These are phyloP conservation scores for Cisticola juncidis DNA, from an alignment of 2,113 vertebrate species.

Conservation along the genomic window DNA sequence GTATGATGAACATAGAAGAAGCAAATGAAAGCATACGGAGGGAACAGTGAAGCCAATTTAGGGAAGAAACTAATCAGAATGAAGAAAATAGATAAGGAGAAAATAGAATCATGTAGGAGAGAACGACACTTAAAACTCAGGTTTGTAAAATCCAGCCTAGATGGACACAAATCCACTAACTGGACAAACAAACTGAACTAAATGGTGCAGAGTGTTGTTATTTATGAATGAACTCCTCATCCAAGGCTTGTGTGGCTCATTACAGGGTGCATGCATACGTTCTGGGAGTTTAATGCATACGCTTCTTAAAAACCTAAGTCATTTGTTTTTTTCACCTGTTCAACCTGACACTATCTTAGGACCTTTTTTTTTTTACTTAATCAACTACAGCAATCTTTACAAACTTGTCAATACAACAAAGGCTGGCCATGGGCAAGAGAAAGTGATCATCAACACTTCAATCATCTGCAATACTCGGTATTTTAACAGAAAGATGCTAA, in stretches of 20 bases:
- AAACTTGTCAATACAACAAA: not conserved
- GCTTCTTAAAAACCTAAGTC: not conserved
- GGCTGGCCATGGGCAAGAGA: not conserved
- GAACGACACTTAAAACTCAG: not conserved
- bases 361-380: not conserved
- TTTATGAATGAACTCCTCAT: not conserved
- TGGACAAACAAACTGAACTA: not conserved
- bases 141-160: not conserved
- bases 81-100: not conserved
- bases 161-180: not conserved
- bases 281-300: not conserved
- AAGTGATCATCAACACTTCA: not conserved
- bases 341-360: not conserved
- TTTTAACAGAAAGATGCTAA: not conserved
- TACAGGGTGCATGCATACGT: not conserved
- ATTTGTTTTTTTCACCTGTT: not conserved
- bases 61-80: not conserved
- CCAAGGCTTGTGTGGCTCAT: not conserved
- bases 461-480: not conserved
- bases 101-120: not conserved
- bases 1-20: not conserved
- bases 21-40: not conserved
- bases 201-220: not conserved
- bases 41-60: not conserved
- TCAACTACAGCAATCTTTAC: not conserved